Base-by-base conservation (phyloP, 2,113 vertebrate genomes). In the Percopsis transmontana region DNA sequence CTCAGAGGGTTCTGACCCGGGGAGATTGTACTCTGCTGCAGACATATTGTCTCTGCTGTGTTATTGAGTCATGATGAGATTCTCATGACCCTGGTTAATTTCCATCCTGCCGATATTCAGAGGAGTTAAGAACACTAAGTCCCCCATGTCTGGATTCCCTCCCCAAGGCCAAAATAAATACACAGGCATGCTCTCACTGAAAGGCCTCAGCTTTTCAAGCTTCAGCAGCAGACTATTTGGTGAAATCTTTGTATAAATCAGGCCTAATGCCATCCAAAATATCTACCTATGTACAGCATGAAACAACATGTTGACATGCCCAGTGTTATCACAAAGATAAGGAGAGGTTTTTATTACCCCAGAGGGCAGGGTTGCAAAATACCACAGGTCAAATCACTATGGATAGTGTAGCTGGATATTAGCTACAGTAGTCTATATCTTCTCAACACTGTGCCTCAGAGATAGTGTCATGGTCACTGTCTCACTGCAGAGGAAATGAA, bases 51-150 rank as follows among this genome's bases (percentile, higher is more conserved):
- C 66, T 67, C 38, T 45, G 47, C 16, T 47, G 11, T 47, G 64
- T 74, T 65, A 72, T 53, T 64, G 51, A 67, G 58, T 62, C 57
- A 16, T 45, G 48, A 66, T 53, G 67, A 79, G 40, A 54, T 85
- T 88, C 85, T 70, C 84, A 83, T 81, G 82, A 85, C 77, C 82
- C 41, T 1, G 50, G 45, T 47, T 71, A 20, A 70, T 47, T 47
- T 27, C 3, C 9, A 16, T 71, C 54, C 58, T 68, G 19, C 53
- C 53, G 65, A 65, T 60, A 50, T 70, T 64, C 16, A 7, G 42
- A 63, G 20, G 55, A 71, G 52, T 73, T 64, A 61, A 18, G 44
- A 24, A 67, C 68, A 78, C 65, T 76, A 72, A 78, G 67, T n/a
- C n/a, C 74, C 66, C 72, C 45, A 27, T 9, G 19, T 70, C 57